Base-by-base conservation (phyloP, 2,797 vertebrate genomes). In the Knipowitschia caucasica region DNA sequence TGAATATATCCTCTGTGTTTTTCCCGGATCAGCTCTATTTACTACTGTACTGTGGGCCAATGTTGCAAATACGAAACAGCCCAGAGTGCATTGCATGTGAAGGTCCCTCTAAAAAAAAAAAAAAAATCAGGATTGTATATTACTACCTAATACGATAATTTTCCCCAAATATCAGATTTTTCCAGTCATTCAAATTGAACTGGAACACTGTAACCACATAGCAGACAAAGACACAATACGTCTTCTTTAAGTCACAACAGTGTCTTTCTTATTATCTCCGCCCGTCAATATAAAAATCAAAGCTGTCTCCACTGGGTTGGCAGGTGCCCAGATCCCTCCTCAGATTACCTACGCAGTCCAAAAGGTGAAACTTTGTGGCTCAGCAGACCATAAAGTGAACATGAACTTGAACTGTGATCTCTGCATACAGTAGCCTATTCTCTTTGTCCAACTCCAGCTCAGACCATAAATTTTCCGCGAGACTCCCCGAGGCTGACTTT, bases 381-480 rank as follows among this genome's bases (percentile, higher is more conserved):
- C 63, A 77, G 45, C 69, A 75, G 75, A 83, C 73, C 75, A 47
- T 81, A 84, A 85, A 84, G 80, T 73, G 75, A 70, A 72, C 67
- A 63, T 64, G 61, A 81, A 77, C 64, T 59, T 74, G 72, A 79
- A 75, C 78, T 74, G 53, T 75, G 75, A 81, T 81, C 75, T 59
- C 61, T 67, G 57, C 46, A 52, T 75, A 85, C 82, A 86, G 78
- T 73, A 67, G 74, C 53, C 66, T 50, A 53, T 82, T 85, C 74
- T 85, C 62, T 73, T 62, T 30, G 21, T 77, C 64, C 40, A 60
- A 75, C 75, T 74, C n/a, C 67, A 70, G 45, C 70, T 56, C 64
- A 79, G 85, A 75, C 82, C 84, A 85, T 85, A 82, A 73, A 84
- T 84, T 89, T 88, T 78, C 88, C 58, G n/a, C n/a, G n/a, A 15